These are phyloP conservation scores for Lonchura striata DNA, from an alignment of 2,113 vertebrate species.

Conservation along the genomic window DNA sequence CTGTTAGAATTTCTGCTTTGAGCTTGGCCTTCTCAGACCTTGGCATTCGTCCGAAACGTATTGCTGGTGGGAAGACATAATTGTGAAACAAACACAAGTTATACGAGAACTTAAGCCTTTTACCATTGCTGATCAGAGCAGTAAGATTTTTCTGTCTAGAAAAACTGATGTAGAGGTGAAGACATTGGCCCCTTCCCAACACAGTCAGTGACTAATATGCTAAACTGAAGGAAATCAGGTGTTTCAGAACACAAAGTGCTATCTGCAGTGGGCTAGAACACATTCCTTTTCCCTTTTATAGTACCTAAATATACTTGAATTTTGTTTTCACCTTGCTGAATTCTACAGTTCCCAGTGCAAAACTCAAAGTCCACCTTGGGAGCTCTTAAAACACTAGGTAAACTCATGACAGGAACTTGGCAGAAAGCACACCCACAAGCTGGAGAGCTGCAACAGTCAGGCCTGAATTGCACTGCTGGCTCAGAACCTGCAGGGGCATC, in stretches of 20 bases:
- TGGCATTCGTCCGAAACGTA: slow-evolving; percentile 97
- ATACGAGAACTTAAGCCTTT: background rate
- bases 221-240: background rate
- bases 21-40: slow-evolving; percentile 95
- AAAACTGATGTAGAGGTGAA: background rate
- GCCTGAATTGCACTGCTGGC: background rate
- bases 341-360: background rate
- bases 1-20: slow-evolving; percentile 92
- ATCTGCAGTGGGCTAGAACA: background rate
- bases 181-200: background rate
- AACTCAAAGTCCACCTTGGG: background rate
- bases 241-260: background rate
- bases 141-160: background rate
- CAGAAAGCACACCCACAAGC: background rate
- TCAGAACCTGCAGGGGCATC: background rate
- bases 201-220: background rate
- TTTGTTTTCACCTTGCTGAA: background rate
- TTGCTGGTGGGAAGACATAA: slow-evolving; percentile 77
- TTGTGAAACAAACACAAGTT: background rate
- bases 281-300: background rate
- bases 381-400: background rate
- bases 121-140: background rate
- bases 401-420: background rate
- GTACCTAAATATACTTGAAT: background rate
- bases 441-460: background rate